Evolutionary conservation across 2,113 vertebrate species (phyloP).

Genomic region (Anoplopoma fimbria): DNA sequence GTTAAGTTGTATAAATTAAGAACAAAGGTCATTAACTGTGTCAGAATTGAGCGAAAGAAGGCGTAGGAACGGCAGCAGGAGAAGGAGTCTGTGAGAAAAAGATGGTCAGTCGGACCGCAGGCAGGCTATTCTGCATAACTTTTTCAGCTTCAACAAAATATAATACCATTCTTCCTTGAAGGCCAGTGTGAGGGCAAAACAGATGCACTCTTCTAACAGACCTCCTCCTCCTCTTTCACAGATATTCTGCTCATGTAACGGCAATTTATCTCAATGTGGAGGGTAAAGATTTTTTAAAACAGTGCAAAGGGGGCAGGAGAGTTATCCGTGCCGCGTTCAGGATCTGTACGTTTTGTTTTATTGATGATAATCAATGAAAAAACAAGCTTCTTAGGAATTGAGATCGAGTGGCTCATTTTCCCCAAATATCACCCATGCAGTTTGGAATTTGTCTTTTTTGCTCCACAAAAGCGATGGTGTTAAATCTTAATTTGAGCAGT

Average conservation of each 20-base stretch:
- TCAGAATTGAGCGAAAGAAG: too few relatives aligned
- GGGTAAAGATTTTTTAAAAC: not conserved
- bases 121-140: too few relatives aligned
- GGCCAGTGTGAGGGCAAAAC: conserved; percentile 10
- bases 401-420: not conserved
- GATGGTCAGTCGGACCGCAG: too few relatives aligned
- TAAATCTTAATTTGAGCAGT: not conserved
- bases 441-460: not conserved
- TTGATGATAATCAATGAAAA: not conserved
- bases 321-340: not conserved
- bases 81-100: too few relatives aligned
- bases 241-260: conserved; percentile 16
- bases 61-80: too few relatives aligned
- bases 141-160: too few relatives aligned
- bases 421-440: not conserved
- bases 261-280: conserved; percentile 32
- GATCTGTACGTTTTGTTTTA: not conserved
- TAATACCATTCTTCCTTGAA: too few relatives aligned
- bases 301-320: not conserved
- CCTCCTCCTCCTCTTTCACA: not conserved
- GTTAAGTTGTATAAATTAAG: too few relatives aligned
- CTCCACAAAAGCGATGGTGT: conserved; percentile 2
- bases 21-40: too few relatives aligned
- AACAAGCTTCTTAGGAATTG: not conserved
- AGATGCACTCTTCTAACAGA: not conserved